Evolutionary conservation across 2,888 invertebrate species (phyloP), one percentile per base, ranked within the genome.

Genomic region (Pseudanteris insignis): DNA sequence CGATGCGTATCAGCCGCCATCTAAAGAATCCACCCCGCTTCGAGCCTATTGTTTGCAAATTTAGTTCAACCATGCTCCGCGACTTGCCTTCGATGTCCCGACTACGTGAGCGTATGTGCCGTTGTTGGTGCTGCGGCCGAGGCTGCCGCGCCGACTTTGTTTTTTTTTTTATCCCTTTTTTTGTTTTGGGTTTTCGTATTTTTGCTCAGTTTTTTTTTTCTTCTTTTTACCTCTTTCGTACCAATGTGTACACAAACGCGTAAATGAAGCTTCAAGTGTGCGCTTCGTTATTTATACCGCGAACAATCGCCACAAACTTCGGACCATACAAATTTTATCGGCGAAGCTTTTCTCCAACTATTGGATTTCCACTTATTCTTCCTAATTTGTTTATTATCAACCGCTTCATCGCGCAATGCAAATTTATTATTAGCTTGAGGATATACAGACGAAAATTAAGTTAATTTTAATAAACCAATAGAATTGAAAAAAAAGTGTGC

Each of bases 41-140:
- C 69, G 68, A 68, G 66, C 68, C 77, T 75, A 77, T 77, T 78
- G 77, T 78, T 77, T 78, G 77, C 77, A 77, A 77, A 78, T 78
- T 71, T 66, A 68, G 70, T 72, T 71, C 67, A 69, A 68, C 66
- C 68, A 71, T 70, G 69, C 67, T 67, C 51, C 58, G 61, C 61
- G 50, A 55, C 44, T 58, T 36, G 57, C 51, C 51, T 50, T 36
- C 50, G 61, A 51, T 55, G 18, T 50, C 51, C 46, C 37, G 33
- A 15, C 43, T 36, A 50, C 47, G 36, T 59, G 51, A 40, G 29
- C 44, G 44, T 50, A 47, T 47, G 41, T 36, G 46, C 57, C 51
- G 13, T 34, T 44, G 51, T 29, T 33, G 41, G 9, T 18, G 51
- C 33, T 26, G 29, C 43, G 29, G 25, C 8, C n/a, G 25, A 24